Evolutionary conservation across 2,797 vertebrate species (phyloP), one percentile per base, ranked within the genome.

Genomic region (Novumbra hubbsi): DNA sequence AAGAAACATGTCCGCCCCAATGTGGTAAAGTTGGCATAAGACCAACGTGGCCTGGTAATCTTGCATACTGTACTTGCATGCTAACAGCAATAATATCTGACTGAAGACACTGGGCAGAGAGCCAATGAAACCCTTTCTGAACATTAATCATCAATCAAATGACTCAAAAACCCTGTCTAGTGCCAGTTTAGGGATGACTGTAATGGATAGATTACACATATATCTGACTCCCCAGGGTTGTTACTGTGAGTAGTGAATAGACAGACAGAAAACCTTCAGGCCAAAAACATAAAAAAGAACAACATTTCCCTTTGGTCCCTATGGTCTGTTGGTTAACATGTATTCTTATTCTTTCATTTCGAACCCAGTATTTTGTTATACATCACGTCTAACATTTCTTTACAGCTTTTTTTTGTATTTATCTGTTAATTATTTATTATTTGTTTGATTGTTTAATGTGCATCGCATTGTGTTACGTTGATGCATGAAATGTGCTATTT

Each of bases 41-140:
- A 65, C 30, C 5, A 14, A 16, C 62, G 32, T 64, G 6, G 7
- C 4, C 28, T 64, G 62, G 62, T 16, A 65, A 16, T 65, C 8
- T 28, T 17, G 63, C 63, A 28, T 34, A 65, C 8, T 7, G 27
- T 65, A 34, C n/a, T n/a, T n/a, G n/a, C n/a, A n/a, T n/a, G 16
- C 63, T 30, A 28, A 12, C 27, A 62, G 57, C 57, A 63, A 24
- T 63, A 63, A 15, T 66, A 66, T 66, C 28, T 38, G 17, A 30
- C 28, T 2, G 28, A 5, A 30, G 63, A 65, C 30, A 76, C 38
- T 68, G 78, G 80, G 82, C 34, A 71, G 16, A 49, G 60, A 74
- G 52, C 80, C 84, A 87, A 73, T 3, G 34, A 80, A 81, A 38
- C 71, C 5, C 7, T 14, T 9, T 41, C 8, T 69, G 72, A 71